Conservation (phyloP, 2,888 invertebrate species). For the Myopa testacea region DNA sequence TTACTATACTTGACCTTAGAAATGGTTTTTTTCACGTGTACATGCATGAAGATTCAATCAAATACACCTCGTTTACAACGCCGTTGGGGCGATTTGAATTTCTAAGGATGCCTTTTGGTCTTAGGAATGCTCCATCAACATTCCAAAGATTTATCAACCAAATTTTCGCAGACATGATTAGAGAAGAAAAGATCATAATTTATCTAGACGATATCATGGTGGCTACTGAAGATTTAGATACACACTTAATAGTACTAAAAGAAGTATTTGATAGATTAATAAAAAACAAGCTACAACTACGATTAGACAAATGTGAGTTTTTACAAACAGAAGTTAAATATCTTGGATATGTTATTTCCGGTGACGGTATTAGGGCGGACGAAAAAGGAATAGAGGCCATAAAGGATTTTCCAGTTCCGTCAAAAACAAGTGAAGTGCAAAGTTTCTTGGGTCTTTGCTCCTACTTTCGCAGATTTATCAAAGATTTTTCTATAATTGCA, state of each 20-base stretch:
- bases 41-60: slow-evolving; percentile 13
- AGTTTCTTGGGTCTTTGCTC: slow-evolving; percentile 43
- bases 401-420: slow-evolving; percentile 32
- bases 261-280: slow-evolving; percentile 29
- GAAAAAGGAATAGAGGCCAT: slow-evolving; percentile 34
- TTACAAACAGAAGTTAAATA: slow-evolving; percentile 31
- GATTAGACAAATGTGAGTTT: slow-evolving; percentile 23
- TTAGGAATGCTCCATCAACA: slow-evolving; percentile 20
- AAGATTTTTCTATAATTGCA: slow-evolving; percentile 43
- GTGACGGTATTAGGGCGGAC: slow-evolving; percentile 36
- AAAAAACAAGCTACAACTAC: slow-evolving; percentile 24
- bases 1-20: slow-evolving; percentile 41
- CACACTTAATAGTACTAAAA: slow-evolving; percentile 33
- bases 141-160: slow-evolving; percentile 39
- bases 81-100: slow-evolving; percentile 17
- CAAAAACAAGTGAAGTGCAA: background rate
- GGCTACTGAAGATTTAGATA: slow-evolving; percentile 14
- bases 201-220: slow-evolving; percentile 42
- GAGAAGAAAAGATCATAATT: slow-evolving; percentile 20
- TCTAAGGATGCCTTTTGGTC: slow-evolving; percentile 30
- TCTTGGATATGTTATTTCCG: slow-evolving; percentile 31
- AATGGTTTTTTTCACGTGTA: slow-evolving; percentile 40
- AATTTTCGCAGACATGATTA: slow-evolving; percentile 39
- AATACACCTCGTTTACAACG: slow-evolving; percentile 16
- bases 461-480: slow-evolving; percentile 42